Evolutionary conservation across 2,888 invertebrate genomes (phyloP).

Genomic region (Ypsolopha sequella): DNA sequence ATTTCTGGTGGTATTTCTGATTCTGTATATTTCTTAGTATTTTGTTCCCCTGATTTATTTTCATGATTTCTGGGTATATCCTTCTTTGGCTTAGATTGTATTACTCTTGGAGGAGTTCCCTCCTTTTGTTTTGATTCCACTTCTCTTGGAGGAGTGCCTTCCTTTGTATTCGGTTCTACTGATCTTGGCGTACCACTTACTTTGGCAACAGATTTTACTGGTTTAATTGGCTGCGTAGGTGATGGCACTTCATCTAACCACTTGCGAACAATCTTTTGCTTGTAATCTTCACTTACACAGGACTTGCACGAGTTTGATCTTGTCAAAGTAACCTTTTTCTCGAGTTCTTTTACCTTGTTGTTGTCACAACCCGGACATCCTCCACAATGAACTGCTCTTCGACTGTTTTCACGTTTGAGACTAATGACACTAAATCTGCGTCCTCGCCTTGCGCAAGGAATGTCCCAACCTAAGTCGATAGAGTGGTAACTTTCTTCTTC

Average conservation of each 20-base stretch:
- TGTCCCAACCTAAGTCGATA: constrained; percentile 61
- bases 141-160: constrained; percentile 29
- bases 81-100: not conserved
- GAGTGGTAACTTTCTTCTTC: constrained; percentile 76
- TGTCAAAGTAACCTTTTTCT: constrained; percentile 36
- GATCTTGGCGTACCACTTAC: constrained; percentile 51
- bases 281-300: constrained; percentile 74
- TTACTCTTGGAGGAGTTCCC: constrained; percentile 12
- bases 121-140: constrained; percentile 35
- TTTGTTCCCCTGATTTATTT: not conserved
- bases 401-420: constrained; percentile 73
- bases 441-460: constrained; percentile 61
- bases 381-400: constrained; percentile 68
- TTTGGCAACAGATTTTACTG: constrained; percentile 49
- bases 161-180: constrained; percentile 33
- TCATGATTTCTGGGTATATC: not conserved
- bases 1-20: no score
- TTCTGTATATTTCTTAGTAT: not conserved
- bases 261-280: constrained; percentile 80
- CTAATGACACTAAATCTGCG: constrained; percentile 69
- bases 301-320: constrained; percentile 68
- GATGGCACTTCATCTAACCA: constrained; percentile 81
- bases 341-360: constrained; percentile 26
- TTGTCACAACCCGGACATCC: constrained; percentile 78
- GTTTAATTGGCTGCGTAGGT: constrained; percentile 24